Conservation (phyloP, 1,140 invertebrate genomes). For the Hermetia illucens region DNA sequence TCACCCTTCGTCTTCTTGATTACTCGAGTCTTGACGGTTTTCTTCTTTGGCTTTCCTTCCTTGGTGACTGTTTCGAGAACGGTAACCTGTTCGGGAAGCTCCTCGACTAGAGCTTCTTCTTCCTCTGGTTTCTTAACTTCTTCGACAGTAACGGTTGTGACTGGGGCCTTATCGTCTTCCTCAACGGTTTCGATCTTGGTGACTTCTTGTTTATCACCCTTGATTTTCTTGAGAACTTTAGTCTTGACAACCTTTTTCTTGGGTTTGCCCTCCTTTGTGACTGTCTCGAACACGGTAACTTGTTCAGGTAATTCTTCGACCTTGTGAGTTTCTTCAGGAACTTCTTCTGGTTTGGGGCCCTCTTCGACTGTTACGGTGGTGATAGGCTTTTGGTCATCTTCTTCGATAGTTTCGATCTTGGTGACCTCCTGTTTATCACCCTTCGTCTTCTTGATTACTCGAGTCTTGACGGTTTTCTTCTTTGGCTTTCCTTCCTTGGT, state of each 20-base stretch:
- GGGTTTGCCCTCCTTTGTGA: conserved; percentile 11
- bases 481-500: conserved; percentile 11
- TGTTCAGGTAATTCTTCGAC: conserved; percentile 11
- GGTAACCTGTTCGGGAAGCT: conserved; percentile 26
- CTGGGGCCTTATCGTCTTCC: conserved; percentile 15
- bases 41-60: conserved; percentile 13
- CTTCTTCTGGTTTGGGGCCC: conserved; percentile 7
- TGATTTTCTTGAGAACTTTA: conserved; percentile 16
- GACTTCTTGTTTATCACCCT: conserved; percentile 19
- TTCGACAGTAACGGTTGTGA: conserved; percentile 17
- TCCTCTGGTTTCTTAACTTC: conserved; percentile 10
- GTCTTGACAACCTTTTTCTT: conserved; percentile 15
- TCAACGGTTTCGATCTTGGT: conserved; percentile 24
- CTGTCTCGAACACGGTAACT: conserved; percentile 13
- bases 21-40: conserved; percentile 15
- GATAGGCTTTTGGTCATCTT: conserved; percentile 6
- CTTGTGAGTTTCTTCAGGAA: conserved; percentile 8
- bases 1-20: conserved; percentile 20
- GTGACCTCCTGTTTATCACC: conserved; percentile 11
- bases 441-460: conserved; percentile 14
- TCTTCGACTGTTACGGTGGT: conserved; percentile 2
- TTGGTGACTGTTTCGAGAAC: conserved; percentile 11
- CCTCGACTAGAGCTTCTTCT: conserved; percentile 16
- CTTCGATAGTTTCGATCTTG: conserved; percentile 4
- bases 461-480: conserved; percentile 14